These are phyloP conservation scores for Maccullochella peelii DNA, from an alignment of 2,113 vertebrate species.

Conservation along the genomic window DNA sequence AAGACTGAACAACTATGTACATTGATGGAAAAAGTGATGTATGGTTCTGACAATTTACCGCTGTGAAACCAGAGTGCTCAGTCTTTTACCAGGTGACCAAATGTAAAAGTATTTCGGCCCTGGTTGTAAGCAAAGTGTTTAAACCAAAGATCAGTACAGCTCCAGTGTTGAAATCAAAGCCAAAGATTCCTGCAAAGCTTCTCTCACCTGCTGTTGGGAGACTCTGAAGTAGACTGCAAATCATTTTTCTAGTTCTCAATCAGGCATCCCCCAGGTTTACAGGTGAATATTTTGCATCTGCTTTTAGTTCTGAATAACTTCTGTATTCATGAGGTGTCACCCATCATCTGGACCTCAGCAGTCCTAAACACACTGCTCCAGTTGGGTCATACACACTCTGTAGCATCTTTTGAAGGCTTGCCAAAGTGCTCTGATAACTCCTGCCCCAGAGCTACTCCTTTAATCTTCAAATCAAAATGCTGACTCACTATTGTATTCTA, in stretches of 20 bases:
- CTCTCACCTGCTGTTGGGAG: not conserved
- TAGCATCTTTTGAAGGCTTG: conserved; percentile 35
- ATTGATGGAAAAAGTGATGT: not conserved
- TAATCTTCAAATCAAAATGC: conserved; percentile 32
- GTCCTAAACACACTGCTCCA: not conserved
- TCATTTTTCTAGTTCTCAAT: not conserved
- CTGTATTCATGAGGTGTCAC: not conserved
- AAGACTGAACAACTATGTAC: not conserved
- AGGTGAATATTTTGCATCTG: not conserved
- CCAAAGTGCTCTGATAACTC: conserved; percentile 36
- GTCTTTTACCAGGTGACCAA: not conserved
- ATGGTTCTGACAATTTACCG: not conserved
- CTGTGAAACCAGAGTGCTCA: too few relatives aligned
- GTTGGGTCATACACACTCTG: conserved; percentile 4
- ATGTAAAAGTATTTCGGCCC: not conserved
- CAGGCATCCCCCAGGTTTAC: not conserved
- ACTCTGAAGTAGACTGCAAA: not conserved
- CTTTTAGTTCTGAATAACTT: not conserved
- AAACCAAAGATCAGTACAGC: not conserved
- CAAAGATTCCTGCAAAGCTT: not conserved
- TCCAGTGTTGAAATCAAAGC: not conserved
- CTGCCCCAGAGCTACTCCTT: conserved; percentile 32
- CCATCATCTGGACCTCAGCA: not conserved
- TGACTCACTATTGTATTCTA: conserved; percentile 29
- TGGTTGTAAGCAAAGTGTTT: not conserved